Evolutionary conservation across 2,797 vertebrate genomes (phyloP).

Genomic region (Pachyuromys duprasi): DNA sequence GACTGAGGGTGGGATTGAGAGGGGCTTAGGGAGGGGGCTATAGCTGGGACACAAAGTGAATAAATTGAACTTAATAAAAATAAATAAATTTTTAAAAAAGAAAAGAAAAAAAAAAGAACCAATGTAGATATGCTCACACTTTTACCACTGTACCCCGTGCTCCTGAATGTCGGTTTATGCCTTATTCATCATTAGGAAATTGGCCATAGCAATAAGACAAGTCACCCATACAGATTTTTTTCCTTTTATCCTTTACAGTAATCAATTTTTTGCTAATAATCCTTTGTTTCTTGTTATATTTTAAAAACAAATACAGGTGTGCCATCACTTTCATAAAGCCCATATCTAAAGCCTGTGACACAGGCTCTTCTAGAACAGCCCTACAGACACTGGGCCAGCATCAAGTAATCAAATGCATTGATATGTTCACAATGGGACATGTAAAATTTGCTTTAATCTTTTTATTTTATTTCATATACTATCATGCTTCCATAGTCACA

Average conservation of each 20-base stretch:
- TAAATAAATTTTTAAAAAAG: no score
- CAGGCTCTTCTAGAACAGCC: neutral
- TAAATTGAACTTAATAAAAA: no score
- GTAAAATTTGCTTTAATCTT: neutral
- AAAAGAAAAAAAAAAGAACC: neutral
- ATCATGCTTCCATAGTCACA: neutral
- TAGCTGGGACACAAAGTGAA: no score
- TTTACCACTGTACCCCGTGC: neutral
- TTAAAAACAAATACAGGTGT: neutral
- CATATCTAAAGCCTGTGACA: neutral
- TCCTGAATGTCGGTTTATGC: neutral
- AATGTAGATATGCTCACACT: neutral
- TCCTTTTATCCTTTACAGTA: neutral
- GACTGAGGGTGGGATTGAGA: no score
- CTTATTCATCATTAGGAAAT: neutral
- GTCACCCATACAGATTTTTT: neutral
- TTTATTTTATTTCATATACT: neutral
- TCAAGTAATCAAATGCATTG: neutral
- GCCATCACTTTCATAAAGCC: neutral
- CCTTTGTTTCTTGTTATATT: neutral
- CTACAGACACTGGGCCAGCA: neutral
- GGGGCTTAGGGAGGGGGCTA: no score
- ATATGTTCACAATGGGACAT: neutral
- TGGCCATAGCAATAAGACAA: no score
- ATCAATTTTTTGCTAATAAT: conserved; percentile 28